These are phyloP conservation scores for Prunella fulvescens DNA, from an alignment of 2,113 vertebrate species.

Conservation along the genomic window DNA sequence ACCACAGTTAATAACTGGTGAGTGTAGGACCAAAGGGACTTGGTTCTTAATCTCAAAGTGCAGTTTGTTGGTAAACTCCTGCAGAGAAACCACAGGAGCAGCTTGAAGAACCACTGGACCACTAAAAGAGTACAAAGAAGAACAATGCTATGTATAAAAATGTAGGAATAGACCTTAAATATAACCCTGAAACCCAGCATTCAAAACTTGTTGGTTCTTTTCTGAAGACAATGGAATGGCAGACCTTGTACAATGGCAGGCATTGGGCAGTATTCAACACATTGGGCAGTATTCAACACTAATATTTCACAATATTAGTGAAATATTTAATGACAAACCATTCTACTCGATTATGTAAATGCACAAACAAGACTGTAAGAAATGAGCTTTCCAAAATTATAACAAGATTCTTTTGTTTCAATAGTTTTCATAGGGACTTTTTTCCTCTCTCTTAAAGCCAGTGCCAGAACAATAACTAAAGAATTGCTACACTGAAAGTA, in stretches of 20 bases:
- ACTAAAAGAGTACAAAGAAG: neutral
- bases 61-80: neutral
- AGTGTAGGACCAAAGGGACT: neutral
- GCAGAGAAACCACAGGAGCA: neutral
- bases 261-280: neutral
- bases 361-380: neutral
- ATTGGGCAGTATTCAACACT: neutral
- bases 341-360: neutral
- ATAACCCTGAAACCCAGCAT: neutral
- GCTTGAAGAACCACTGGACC: neutral
- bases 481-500: neutral
- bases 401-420: slow-evolving; percentile 2
- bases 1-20: neutral
- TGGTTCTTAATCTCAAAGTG: neutral
- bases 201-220: neutral
- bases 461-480: neutral
- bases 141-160: neutral
- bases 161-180: neutral
- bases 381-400: neutral
- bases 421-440: neutral
- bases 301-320: neutral
- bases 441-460: neutral
- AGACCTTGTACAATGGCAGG: neutral
- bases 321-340: neutral
- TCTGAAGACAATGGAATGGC: neutral